Evolutionary conservation across 1,140 invertebrate genomes (phyloP).

Genomic region (Amyelois transitella): DNA sequence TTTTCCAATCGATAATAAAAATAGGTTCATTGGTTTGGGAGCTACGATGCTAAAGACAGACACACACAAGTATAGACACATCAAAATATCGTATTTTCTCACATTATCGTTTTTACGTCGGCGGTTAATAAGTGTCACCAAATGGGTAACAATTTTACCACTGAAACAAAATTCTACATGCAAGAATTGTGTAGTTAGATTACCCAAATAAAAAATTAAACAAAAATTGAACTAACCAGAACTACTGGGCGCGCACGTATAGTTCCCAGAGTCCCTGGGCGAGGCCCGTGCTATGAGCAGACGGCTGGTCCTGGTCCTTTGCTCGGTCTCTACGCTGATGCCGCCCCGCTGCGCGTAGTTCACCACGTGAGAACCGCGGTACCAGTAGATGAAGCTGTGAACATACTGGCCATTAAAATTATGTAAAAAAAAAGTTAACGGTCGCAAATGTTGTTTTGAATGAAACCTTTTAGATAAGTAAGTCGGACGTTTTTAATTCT

Average conservation of each 20-base stretch:
- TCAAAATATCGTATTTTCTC: no score
- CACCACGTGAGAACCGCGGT: constrained; percentile 88
- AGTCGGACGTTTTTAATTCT: neutral
- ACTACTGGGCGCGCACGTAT: constrained; percentile 86
- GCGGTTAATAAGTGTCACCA: no score
- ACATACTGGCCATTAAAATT: neutral
- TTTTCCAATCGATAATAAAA: no score
- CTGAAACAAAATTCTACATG: no score
- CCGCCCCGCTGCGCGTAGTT: constrained; percentile 90
- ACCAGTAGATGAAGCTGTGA: constrained; percentile 89
- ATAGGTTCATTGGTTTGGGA: no score
- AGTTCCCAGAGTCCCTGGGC: constrained; percentile 88
- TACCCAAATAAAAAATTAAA: no score
- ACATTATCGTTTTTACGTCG: no score
- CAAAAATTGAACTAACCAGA: constrained; percentile 73
- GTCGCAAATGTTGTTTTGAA: constrained; percentile 2
- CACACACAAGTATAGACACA: no score
- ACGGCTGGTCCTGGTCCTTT: constrained; percentile 87
- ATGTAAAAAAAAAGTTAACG: neutral
- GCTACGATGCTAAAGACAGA: no score
- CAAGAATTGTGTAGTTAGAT: no score
- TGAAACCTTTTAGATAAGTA: neutral
- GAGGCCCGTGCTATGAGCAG: constrained; percentile 87
- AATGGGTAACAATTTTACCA: no score
- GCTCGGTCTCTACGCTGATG: constrained; percentile 90